phyloP scores from a whole-genome alignment of 2,113 vertebrate species.

The Isurus oxyrinchus region DNA sequence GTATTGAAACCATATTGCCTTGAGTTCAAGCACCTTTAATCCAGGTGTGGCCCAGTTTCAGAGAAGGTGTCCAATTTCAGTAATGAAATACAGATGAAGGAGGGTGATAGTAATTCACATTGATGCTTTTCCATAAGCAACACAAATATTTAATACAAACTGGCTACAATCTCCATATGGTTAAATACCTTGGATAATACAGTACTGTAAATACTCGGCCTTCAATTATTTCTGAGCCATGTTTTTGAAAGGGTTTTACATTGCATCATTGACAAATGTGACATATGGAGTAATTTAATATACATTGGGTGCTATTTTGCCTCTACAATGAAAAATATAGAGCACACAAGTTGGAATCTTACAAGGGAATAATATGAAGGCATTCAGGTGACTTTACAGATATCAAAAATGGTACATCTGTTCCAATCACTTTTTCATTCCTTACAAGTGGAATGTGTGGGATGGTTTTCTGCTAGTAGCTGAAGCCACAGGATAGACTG shows the following conservation, averaged over 20 bases:
- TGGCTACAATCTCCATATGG: background rate
- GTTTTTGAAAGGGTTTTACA: background rate
- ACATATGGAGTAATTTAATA: background rate
- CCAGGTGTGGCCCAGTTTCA: background rate
- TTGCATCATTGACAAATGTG: background rate
- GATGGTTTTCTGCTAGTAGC: background rate
- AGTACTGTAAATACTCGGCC: background rate
- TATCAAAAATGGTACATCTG: background rate
- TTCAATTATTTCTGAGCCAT: slow-evolving; percentile 5
- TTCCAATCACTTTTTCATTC: background rate
- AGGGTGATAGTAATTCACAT: background rate
- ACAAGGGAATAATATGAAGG: background rate
- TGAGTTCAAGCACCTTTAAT: background rate
- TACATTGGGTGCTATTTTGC: background rate
- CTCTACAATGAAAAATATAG: background rate
- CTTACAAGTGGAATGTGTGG: background rate
- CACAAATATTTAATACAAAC: background rate
- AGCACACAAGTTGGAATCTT: background rate
- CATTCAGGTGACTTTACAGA: background rate
- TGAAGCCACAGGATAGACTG: background rate
- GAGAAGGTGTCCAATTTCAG: background rate
- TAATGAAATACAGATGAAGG: background rate
- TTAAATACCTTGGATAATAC: background rate
- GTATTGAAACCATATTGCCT: background rate
- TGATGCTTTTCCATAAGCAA: background rate